These are phyloP conservation scores for Ahaetulla prasina DNA, from an alignment of 2,113 vertebrate species.

Conservation along the genomic window DNA sequence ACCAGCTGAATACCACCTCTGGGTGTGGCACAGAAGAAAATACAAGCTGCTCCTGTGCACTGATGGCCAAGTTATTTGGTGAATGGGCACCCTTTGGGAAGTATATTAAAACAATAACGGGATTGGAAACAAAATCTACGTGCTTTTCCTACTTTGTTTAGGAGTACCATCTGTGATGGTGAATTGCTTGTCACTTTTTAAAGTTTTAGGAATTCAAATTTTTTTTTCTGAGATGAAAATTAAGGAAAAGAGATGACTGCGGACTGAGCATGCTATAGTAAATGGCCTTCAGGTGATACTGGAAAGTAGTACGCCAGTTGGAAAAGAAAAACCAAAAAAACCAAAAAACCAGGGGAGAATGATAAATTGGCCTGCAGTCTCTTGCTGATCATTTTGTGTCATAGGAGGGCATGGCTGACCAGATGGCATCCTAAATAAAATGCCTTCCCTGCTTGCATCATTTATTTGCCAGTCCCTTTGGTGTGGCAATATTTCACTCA, in stretches of 20 bases:
- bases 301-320: neutral
- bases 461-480: neutral
- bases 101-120: neutral
- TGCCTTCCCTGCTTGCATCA: neutral
- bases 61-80: neutral
- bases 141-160: neutral
- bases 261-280: neutral
- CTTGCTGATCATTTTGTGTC: neutral
- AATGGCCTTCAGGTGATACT: neutral
- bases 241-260: neutral
- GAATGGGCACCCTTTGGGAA: neutral
- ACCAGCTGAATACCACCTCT: too few species aligned
- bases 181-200: neutral
- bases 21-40: neutral
- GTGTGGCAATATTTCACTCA: neutral
- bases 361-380: neutral
- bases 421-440: neutral
- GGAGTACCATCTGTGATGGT: neutral
- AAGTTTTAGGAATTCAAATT: neutral
- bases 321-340: neutral
- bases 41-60: neutral
- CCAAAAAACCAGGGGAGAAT: neutral
- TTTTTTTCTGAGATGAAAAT: neutral
- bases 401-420: neutral
- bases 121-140: rapidly evolving